Evolutionary conservation across 2,888 invertebrate genomes (phyloP).

Genomic region (Dastarcus helophoroides): DNA sequence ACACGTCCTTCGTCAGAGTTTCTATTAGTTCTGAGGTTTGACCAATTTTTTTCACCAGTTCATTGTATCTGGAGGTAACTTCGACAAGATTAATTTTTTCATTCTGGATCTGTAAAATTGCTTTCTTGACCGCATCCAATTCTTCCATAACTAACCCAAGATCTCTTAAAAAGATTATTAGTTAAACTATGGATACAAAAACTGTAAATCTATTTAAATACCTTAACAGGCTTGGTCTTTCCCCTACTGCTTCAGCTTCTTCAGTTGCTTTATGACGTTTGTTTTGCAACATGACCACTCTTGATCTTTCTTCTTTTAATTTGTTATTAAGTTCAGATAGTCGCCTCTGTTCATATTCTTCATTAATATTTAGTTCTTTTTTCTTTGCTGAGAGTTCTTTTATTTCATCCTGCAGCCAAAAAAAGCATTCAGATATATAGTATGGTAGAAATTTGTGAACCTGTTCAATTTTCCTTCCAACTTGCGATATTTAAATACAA

Average conservation of each 20-base stretch:
- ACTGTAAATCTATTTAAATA: conserved; percentile 18
- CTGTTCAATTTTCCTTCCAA: no score
- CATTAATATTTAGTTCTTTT: conserved; percentile 28
- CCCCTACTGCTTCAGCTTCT: conserved; percentile 39
- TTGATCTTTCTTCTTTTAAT: conserved; percentile 24
- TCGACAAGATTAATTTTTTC: conserved; percentile 22
- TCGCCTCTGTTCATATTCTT: conserved; percentile 23
- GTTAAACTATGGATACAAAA: no score
- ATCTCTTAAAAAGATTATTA: no score
- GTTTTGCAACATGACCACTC: conserved; percentile 37
- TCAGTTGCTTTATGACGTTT: conserved; percentile 35
- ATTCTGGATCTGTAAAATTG: conserved; percentile 36
- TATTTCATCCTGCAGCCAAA: conserved; percentile 37
- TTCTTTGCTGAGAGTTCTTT: conserved; percentile 38
- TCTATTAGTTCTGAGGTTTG: conserved; percentile 26
- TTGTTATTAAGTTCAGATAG: conserved; percentile 20
- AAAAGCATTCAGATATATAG: conserved; percentile 3
- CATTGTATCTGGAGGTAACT: conserved; percentile 25
- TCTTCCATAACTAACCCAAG: conserved; percentile 31
- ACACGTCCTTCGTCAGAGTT: conserved; percentile 20
- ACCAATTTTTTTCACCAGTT: conserved; percentile 27
- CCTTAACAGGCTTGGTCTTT: conserved; percentile 41
- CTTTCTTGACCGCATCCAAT: conserved; percentile 37
- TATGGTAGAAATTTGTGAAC: conserved; percentile 1
- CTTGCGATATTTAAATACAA: no score